A percentile compares a stretch with the other conserved stretches of the same genome.
Evolutionary conservation across 2,888 invertebrate species (phyloP).

Genomic region (Xanthorhoe designata): DNA sequence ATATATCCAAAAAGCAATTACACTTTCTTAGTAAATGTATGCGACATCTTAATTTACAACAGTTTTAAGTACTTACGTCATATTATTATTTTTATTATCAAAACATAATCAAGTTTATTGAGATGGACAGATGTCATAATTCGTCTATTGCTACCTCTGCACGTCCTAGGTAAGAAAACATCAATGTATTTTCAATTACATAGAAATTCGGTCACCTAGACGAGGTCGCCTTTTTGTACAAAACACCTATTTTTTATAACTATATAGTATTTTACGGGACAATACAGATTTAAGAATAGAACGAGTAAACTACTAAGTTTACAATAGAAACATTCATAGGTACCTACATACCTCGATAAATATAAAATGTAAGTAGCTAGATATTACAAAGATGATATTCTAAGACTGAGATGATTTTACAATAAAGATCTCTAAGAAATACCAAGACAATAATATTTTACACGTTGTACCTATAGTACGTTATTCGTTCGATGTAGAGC

Average conservation of each 20-base stretch:
- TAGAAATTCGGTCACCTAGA: constrained; percentile 85
- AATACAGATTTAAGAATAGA: constrained; percentile 80
- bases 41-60: constrained; percentile 33
- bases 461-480: constrained; percentile 62
- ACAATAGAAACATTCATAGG: constrained; percentile 80
- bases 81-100: constrained; percentile 7
- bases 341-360: constrained; percentile 72
- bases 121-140: constrained; percentile 42
- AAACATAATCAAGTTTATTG: constrained; percentile 10
- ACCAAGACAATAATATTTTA: constrained; percentile 49
- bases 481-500: constrained; percentile 69
- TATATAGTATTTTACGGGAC: constrained; percentile 72
- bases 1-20: constrained; percentile 61
- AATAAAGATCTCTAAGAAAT: constrained; percentile 48
- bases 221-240: constrained; percentile 83
- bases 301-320: constrained; percentile 79
- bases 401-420: constrained; percentile 70
- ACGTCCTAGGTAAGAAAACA: constrained; percentile 58
- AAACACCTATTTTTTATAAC: constrained; percentile 75
- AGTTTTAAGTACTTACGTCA: constrained; percentile 61
- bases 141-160: constrained; percentile 47
- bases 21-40: constrained; percentile 36
- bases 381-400: constrained; percentile 71
- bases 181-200: constrained; percentile 54
- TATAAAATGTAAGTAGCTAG: constrained; percentile 76